Conservation (phyloP, 92 coral and sea anemone species). For the Phymanthus crucifer region DNA sequence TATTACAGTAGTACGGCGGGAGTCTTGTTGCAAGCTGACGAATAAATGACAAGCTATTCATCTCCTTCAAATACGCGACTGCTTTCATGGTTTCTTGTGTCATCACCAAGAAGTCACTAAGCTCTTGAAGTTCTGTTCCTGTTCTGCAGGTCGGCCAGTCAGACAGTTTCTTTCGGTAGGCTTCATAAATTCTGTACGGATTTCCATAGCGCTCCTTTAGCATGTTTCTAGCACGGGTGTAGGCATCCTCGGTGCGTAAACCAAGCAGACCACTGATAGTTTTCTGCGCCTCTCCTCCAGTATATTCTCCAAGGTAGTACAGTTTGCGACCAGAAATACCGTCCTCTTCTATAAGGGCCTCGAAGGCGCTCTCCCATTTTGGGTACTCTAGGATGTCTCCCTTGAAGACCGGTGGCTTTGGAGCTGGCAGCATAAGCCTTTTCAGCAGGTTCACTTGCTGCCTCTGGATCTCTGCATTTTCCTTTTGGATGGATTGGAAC, state of each 20-base stretch:
- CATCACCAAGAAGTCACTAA: slow-evolving; percentile 60
- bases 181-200: slow-evolving; percentile 61
- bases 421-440: slow-evolving; percentile 1
- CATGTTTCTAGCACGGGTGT: slow-evolving; percentile 51
- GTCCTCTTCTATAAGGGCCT: slow-evolving; percentile 34
- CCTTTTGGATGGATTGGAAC: slow-evolving; percentile 5
- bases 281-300: slow-evolving; percentile 14
- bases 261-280: slow-evolving; percentile 39
- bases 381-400: slow-evolving; percentile 37
- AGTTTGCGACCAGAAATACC: slow-evolving; percentile 32
- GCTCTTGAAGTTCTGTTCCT: slow-evolving; percentile 46
- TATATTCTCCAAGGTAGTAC: slow-evolving; percentile 39
- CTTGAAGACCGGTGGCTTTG: slow-evolving; percentile 22
- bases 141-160: slow-evolving; percentile 58
- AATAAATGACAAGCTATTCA: slow-evolving; percentile 50
- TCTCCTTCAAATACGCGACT: slow-evolving; percentile 59
- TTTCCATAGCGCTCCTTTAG: slow-evolving; percentile 26
- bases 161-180: slow-evolving; percentile 37
- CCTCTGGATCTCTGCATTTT: slow-evolving; percentile 5
- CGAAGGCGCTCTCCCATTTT: slow-evolving; percentile 42
- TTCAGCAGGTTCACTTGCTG: slow-evolving; percentile 10
- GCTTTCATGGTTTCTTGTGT: slow-evolving; percentile 75
- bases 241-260: slow-evolving; percentile 64
- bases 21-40: slow-evolving; percentile 52
- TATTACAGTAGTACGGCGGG: slow-evolving; percentile 43